Base-by-base conservation (phyloP, 2,797 vertebrate genomes). In the Catostomus latipinnis region DNA sequence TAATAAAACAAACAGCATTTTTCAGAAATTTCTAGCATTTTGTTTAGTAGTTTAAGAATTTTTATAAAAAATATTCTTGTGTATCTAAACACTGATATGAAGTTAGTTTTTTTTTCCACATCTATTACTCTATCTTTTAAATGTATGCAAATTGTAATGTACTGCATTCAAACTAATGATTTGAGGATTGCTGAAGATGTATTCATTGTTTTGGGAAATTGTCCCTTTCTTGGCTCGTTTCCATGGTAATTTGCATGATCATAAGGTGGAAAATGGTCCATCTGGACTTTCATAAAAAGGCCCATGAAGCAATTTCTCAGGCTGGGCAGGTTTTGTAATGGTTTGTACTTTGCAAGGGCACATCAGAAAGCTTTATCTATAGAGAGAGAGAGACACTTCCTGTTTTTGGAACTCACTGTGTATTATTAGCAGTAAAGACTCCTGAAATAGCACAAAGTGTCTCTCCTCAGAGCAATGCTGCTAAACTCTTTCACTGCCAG, bases 321-420 rank as follows among this genome's bases (percentile, higher is more conserved):
- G 53, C 50, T 46, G n/a, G 43, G 11, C 0, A 6, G 8, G 6
- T 45, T 78, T 57, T 46, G 12, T 66, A 66, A 66, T 48, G 56
- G 34, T 62, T 78, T 34, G 57, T 61, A 52, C 18, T n/a, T 66
- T 14, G 62, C 60, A 79, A 65, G 43, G 61, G 60, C 6, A 78
- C 46, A 16, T 12, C 3, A 8, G 50, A 71, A 7, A 18, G 60
- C 13, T 72, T 66, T 79, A 50, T 57, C 16, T 34, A 11, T 43
- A 57, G 77, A 14, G 58, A 18, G 68, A 71, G 68, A 71, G 22
- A 46, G 52, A 1, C 70, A 14, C 52, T 72, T 79, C 77, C 69
- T 79, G 69, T 50, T 79, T 79, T 34, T 71, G 77, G 52, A 57
- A 57, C 16, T 34, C n/a, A 46, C 49, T 9, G 52, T 45, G 65